A percentile compares a stretch with the other conserved stretches of the same genome.
Conservation (phyloP, 2,113 vertebrate genomes). For the Misgurnus anguillicaudatus region DNA sequence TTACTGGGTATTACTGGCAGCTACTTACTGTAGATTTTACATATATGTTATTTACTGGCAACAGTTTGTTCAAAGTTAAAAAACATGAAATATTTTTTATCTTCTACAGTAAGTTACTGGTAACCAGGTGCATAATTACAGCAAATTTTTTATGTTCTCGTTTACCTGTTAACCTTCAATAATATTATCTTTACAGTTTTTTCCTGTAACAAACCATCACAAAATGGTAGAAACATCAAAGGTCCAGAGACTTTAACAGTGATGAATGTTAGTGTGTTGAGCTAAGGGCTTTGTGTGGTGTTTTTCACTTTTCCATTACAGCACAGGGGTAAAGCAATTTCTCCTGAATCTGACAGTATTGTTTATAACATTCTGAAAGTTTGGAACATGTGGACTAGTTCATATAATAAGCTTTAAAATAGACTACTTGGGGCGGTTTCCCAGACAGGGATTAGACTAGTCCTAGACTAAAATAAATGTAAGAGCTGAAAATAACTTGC, state of each 20-base stretch:
- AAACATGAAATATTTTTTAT: too few relatives aligned
- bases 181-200: background rate
- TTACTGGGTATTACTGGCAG: too few relatives aligned
- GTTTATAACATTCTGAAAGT: background rate
- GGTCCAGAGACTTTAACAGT: background rate
- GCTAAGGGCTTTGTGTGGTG: background rate
- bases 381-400: conserved; percentile 11
- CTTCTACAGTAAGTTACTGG: too few relatives aligned
- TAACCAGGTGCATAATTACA: too few relatives aligned
- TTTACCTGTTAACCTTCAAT: background rate
- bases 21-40: too few relatives aligned
- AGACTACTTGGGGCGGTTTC: background rate
- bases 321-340: background rate
- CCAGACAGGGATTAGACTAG: too few relatives aligned
- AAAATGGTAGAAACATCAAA: background rate
- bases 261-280: conserved; percentile 13
- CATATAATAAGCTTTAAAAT: background rate
- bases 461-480: too few relatives aligned
- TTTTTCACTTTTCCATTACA: conserved; percentile 51
- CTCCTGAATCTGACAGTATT: conserved; percentile 9
- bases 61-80: too few relatives aligned
- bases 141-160: background rate
- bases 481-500: too few relatives aligned
- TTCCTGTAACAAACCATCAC: conserved; percentile 1
- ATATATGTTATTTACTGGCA: too few relatives aligned